Percentiles rank a stretch among this genome's conserved stretches.
Evolutionary conservation across 1,140 invertebrate species (phyloP).

Genomic region (Nixonia krombeini): DNA sequence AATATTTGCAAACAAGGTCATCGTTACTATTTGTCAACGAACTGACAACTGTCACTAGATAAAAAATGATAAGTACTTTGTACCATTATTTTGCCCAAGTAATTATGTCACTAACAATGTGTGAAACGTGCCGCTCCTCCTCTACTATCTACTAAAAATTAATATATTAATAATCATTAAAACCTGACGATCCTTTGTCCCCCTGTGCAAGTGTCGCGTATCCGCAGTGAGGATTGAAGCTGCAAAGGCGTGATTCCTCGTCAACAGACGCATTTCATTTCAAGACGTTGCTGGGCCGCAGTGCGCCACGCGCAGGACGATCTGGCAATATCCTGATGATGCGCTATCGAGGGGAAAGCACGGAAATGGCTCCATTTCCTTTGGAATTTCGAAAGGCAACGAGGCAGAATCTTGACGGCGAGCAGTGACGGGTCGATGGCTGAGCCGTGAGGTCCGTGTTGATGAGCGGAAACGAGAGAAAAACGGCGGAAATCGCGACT

Average conservation of each 20-base stretch:
- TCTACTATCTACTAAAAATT: too few relatives aligned
- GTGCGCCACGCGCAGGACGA: constrained; percentile 28
- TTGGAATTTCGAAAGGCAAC: too few relatives aligned
- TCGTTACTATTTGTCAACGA: too few relatives aligned
- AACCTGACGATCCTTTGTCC: constrained; percentile 19
- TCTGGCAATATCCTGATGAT: neutral
- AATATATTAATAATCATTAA: too few relatives aligned
- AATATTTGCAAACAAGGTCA: too few relatives aligned
- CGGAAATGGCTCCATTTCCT: constrained; percentile 12
- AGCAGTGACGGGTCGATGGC: too few relatives aligned
- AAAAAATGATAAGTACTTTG: too few relatives aligned
- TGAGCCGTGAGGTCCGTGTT: neutral
- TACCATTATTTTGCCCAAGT: too few relatives aligned
- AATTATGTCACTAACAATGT: too few relatives aligned
- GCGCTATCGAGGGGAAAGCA: neutral
- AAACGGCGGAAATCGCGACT: constrained; percentile 2
- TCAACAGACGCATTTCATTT: constrained; percentile 12
- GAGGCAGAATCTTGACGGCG: too few relatives aligned
- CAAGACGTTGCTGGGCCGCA: constrained; percentile 22
- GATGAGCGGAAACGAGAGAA: neutral
- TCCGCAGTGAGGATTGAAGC: neutral
- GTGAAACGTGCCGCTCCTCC: too few relatives aligned
- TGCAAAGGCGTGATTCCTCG: neutral
- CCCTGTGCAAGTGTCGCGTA: neutral
- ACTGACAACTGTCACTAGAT: too few relatives aligned